Evolutionary conservation across 2,113 vertebrate species (phyloP).

Genomic region (Corythaeola cristata): DNA sequence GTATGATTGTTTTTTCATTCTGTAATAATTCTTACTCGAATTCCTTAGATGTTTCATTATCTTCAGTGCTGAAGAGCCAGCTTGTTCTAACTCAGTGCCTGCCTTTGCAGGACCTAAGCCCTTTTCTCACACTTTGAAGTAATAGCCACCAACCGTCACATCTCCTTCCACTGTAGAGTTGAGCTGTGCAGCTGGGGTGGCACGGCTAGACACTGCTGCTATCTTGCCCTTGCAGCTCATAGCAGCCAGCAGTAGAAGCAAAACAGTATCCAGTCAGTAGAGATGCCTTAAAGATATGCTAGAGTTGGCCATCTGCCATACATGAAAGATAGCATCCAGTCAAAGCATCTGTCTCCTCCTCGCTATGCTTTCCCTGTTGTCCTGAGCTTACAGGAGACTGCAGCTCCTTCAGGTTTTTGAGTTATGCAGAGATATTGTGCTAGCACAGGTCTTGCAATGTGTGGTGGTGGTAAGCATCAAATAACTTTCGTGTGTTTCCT

Average conservation of each 20-base stretch:
- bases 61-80: neutral
- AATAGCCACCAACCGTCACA: too few relatives aligned
- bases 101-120: neutral
- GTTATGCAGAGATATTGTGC: neutral
- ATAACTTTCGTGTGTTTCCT: neutral
- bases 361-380: neutral
- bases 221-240: neutral
- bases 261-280: neutral
- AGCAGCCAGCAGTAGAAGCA: neutral
- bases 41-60: neutral
- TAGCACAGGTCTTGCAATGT: neutral
- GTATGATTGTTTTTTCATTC: neutral
- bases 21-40: neutral
- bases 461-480: neutral
- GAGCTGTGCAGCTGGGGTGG: neutral
- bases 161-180: rapidly evolving
- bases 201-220: neutral
- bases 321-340: neutral
- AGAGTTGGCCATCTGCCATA: neutral
- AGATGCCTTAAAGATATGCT: neutral
- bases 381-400: neutral
- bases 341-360: neutral
- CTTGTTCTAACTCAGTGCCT: neutral
- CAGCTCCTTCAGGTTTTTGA: neutral
- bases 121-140: neutral